These are phyloP conservation scores for Gymnoscopelus microlampas DNA, from an alignment of 2,797 vertebrate species.

Conservation along the genomic window DNA sequence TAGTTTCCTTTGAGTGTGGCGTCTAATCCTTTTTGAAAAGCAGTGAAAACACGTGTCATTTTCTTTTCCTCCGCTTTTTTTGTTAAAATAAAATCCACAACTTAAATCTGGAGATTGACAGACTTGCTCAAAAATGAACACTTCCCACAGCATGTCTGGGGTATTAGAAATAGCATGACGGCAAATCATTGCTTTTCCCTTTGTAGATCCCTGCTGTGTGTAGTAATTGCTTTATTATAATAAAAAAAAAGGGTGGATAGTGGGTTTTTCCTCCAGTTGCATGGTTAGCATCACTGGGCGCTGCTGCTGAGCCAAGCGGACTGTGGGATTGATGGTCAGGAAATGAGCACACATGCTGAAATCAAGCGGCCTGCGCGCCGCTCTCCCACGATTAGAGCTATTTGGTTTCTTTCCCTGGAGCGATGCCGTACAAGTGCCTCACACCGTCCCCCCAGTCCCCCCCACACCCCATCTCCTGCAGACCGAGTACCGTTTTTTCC, in stretches of 20 bases:
- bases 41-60: conserved; percentile 35
- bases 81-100: conserved; percentile 23
- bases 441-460: too few species aligned
- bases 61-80: conserved; percentile 33
- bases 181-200: conserved; percentile 64
- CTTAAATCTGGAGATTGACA: conserved; percentile 34
- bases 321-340: conserved; percentile 78
- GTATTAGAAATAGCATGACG: conserved; percentile 58
- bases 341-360: conserved; percentile 79
- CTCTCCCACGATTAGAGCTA: conserved; percentile 73
- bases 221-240: conserved; percentile 56
- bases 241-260: conserved; percentile 39
- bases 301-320: conserved; percentile 61
- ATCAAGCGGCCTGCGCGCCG: conserved; percentile 64
- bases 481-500: conserved; percentile 5
- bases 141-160: conserved; percentile 42
- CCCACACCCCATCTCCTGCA: conserved; percentile 51
- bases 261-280: conserved; percentile 68
- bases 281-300: conserved; percentile 69
- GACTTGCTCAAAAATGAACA: conserved; percentile 33
- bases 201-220: conserved; percentile 58
- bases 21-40: conserved; percentile 48
- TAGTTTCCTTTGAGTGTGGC: conserved; percentile 36
- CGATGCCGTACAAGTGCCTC: not conserved
- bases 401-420: conserved; percentile 71